Evolutionary conservation across 2,113 vertebrate genomes (phyloP).

Genomic region (Asarcornis scutulata): DNA sequence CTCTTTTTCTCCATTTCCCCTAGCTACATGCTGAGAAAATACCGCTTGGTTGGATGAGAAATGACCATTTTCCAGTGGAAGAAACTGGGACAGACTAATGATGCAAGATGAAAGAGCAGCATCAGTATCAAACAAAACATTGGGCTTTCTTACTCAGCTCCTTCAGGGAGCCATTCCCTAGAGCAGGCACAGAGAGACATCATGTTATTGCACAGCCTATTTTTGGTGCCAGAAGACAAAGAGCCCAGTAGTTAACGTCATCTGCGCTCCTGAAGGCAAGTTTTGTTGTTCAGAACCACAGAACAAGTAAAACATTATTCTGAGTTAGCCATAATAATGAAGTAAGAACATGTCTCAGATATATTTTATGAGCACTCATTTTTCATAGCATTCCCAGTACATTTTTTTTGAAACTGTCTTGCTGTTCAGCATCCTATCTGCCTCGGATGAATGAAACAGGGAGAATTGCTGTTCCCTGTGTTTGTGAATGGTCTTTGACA

Average conservation of each 20-base stretch:
- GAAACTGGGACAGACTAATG: not conserved
- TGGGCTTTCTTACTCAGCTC: not conserved
- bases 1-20: not conserved
- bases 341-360: not conserved
- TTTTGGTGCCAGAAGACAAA: constrained; percentile 11
- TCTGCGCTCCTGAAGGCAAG: not conserved
- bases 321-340: not conserved
- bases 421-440: not conserved
- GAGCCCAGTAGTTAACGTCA: not conserved
- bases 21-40: not conserved
- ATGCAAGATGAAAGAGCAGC: constrained; percentile 10
- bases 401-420: not conserved
- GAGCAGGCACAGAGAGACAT: not conserved
- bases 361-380: not conserved
- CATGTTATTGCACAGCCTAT: not conserved
- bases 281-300: not conserved
- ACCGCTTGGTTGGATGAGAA: not conserved
- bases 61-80: not conserved
- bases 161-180: not conserved
- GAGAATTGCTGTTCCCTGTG: not conserved
- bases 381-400: not conserved
- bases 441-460: not conserved
- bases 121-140: not conserved
- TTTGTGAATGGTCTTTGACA: not conserved
- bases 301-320: not conserved